phyloP scores from a whole-genome alignment of 37 sponge, comb jelly and placozoan species.

The Bolinopsis microptera region DNA sequence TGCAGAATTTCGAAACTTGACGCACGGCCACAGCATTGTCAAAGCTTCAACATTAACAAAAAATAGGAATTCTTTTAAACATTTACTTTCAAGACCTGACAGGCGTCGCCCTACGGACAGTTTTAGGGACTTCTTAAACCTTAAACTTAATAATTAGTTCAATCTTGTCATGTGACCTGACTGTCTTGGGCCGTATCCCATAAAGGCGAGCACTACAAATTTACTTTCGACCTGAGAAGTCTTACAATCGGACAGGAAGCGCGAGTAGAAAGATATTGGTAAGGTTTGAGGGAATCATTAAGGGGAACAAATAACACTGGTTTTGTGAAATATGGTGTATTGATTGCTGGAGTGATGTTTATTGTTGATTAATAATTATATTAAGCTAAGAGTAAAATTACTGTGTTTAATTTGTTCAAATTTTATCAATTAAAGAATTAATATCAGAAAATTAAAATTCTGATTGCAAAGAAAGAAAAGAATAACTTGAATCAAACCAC shows the following conservation, averaged over 20 bases:
- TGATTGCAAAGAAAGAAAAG: no score
- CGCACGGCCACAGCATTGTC: background rate
- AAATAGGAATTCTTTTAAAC: background rate
- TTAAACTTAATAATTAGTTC: background rate
- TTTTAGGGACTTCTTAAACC: background rate
- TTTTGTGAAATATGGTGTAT: background rate
- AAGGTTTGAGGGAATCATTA: background rate
- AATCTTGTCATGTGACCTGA: background rate
- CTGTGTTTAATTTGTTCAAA: background rate
- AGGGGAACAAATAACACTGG: background rate
- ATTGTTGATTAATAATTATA: constrained; percentile 48
- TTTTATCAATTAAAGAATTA: no score
- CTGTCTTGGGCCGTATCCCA: no score
- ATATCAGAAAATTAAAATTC: no score
- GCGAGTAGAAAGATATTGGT: background rate
- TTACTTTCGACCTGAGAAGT: no score
- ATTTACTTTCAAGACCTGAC: background rate
- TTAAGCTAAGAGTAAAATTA: background rate
- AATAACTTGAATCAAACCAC: no score
- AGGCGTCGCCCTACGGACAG: background rate
- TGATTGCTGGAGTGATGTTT: constrained; percentile 43
- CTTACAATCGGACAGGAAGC: background rate
- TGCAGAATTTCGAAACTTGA: background rate
- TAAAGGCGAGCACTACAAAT: no score
- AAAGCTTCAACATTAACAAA: background rate